Percentiles rank a stretch among this genome's conserved stretches.
phyloP scores from a whole-genome alignment of 53 echinoderm and acorn worm genomes.

The Mesocentrotus franciscanus region DNA sequence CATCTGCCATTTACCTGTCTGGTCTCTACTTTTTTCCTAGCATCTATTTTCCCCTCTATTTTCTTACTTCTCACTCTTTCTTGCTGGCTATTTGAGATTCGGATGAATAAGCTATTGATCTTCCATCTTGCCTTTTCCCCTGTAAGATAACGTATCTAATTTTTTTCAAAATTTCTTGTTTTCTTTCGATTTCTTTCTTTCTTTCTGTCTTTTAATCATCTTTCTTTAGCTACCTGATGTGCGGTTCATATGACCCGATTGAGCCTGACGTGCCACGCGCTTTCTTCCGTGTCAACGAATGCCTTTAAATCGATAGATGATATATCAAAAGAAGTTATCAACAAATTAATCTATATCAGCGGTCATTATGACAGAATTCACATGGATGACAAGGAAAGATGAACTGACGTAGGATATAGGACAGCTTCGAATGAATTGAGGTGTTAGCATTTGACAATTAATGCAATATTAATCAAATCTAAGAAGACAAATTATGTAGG shows the following conservation, averaged over 20 bases:
- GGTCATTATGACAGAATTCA: neutral
- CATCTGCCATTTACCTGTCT: too few relatives aligned
- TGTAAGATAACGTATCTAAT: neutral
- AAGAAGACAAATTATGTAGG: neutral
- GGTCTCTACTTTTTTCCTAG: too few relatives aligned
- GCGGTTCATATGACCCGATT: conserved; percentile 59
- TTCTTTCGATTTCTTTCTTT: neutral
- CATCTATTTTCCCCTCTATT: too few relatives aligned
- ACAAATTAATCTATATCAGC: neutral
- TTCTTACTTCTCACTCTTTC: too few relatives aligned
- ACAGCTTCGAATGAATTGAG: neutral
- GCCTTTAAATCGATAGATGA: neutral
- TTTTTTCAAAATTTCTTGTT: neutral
- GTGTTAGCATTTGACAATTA: neutral
- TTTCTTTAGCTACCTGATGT: conserved; percentile 66
- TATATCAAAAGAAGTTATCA: neutral
- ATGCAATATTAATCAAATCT: neutral
- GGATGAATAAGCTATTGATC: neutral
- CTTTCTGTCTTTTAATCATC: neutral
- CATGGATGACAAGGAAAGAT: neutral
- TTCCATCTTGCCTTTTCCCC: neutral
- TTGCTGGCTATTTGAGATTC: too few relatives aligned
- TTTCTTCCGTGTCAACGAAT: conserved; percentile 65
- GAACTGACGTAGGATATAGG: neutral
- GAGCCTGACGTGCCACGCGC: conserved; percentile 60